phyloP scores from a whole-genome alignment of 2,113 vertebrate genomes.

The Plectropomus leopardus region DNA sequence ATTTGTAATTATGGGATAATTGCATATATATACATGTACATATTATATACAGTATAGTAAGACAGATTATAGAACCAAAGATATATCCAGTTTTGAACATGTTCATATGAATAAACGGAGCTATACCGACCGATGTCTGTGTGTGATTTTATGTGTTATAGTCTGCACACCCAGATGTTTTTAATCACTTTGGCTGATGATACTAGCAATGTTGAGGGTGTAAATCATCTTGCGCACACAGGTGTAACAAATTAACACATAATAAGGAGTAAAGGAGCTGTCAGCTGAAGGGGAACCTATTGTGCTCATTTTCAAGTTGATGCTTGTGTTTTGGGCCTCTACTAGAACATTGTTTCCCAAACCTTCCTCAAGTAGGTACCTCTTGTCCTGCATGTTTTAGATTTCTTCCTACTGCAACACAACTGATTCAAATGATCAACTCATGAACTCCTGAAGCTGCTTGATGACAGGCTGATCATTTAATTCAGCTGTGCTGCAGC shows the following conservation, averaged over 20 bases:
- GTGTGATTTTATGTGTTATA: slow-evolving; percentile 5
- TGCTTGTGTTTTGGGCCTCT: no score
- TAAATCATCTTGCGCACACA: not conserved
- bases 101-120: slow-evolving; percentile 65
- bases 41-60: slow-evolving; percentile 46
- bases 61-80: slow-evolving; percentile 55
- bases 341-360: no score
- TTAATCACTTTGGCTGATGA: not conserved
- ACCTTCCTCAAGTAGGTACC: no score
- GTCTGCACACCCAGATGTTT: not conserved
- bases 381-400: no score
- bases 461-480: no score
- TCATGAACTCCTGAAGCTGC: no score
- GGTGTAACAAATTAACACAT: not conserved
- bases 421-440: no score
- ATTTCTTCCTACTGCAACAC: no score
- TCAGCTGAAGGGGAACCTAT: no score
- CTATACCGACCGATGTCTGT: slow-evolving; percentile 29
- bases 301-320: no score
- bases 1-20: slow-evolving; percentile 69
- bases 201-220: not conserved
- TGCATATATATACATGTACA: slow-evolving; percentile 63
- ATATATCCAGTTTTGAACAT: slow-evolving; percentile 52
- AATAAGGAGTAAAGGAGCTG: not conserved
- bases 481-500: no score